Conservation (phyloP, 2,888 invertebrate species). For the Sinohyriopsis cumingii region DNA sequence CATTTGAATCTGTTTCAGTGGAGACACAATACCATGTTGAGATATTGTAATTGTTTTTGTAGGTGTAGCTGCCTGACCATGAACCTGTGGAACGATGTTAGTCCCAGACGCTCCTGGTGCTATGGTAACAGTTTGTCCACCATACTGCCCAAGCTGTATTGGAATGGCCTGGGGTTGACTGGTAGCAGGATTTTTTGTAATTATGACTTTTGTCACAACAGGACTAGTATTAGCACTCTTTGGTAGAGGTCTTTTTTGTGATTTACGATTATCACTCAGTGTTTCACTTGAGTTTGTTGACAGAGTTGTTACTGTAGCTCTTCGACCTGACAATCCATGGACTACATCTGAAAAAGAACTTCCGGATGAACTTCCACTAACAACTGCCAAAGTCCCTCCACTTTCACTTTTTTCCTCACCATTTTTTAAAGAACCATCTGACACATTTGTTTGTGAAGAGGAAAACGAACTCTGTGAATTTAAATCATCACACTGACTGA, state of each 20-base stretch:
- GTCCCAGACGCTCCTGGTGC: slow-evolving; percentile 22
- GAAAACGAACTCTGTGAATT: too few species aligned
- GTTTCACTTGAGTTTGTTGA: not conserved
- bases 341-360: not conserved
- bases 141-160: slow-evolving; percentile 39
- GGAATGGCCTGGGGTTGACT: slow-evolving; percentile 65
- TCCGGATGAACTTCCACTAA: too few species aligned
- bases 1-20: slow-evolving; percentile 55
- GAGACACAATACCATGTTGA: slow-evolving; percentile 74
- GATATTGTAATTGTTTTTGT: slow-evolving; percentile 80
- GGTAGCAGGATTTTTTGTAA: slow-evolving; percentile 65
- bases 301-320: not conserved
- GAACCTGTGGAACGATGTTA: slow-evolving; percentile 28
- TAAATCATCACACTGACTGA: too few species aligned
- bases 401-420: too few species aligned
- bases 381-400: too few species aligned
- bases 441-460: too few species aligned
- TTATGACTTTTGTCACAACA: slow-evolving; percentile 69
- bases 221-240: slow-evolving; percentile 39
- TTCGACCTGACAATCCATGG: not conserved
- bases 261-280: not conserved
- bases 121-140: slow-evolving; percentile 35
- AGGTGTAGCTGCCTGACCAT: slow-evolving; percentile 50
- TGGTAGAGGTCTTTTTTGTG: slow-evolving; percentile 24
- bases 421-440: too few species aligned